phyloP scores from a whole-genome alignment of 2,888 invertebrate genomes.

The Emesis furor region DNA sequence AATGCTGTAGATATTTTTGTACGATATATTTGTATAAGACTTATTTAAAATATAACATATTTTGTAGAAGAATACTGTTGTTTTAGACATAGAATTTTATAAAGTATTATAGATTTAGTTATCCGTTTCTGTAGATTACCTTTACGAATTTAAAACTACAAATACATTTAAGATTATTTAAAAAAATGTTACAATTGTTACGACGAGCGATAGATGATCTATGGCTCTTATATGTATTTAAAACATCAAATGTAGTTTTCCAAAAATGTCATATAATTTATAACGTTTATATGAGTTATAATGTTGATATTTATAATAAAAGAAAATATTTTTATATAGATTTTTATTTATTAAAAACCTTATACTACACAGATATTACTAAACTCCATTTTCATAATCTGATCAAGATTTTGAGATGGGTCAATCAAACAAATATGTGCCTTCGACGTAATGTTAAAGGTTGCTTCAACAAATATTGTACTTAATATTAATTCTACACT shows the following conservation, averaged over 20 bases:
- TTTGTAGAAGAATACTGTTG: constrained; percentile 32
- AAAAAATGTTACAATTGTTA: not conserved
- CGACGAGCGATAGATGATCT: not conserved
- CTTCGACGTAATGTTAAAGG: constrained; percentile 82
- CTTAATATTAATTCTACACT: constrained; percentile 88
- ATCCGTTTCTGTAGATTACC: constrained; percentile 81
- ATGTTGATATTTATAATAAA: constrained; percentile 27
- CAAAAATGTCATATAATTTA: constrained; percentile 30
- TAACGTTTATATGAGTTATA: constrained; percentile 10
- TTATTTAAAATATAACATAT: constrained; percentile 32
- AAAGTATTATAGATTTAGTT: constrained; percentile 86
- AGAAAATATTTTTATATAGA: constrained; percentile 30
- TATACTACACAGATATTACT: constrained; percentile 88
- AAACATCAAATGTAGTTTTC: constrained; percentile 6
- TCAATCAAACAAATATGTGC: constrained; percentile 84
- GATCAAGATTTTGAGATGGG: constrained; percentile 86
- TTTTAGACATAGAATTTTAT: constrained; percentile 75
- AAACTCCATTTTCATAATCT: constrained; percentile 84
- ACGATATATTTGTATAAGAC: constrained; percentile 80
- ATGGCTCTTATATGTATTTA: not conserved
- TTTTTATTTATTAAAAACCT: constrained; percentile 89
- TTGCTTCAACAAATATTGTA: constrained; percentile 88
- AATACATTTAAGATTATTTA: constrained; percentile 15
- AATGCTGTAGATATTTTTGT: constrained; percentile 85
- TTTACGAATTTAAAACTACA: constrained; percentile 84